Evolutionary conservation across 2,888 invertebrate species (phyloP).

Genomic region (Cryptus viduatorius): DNA sequence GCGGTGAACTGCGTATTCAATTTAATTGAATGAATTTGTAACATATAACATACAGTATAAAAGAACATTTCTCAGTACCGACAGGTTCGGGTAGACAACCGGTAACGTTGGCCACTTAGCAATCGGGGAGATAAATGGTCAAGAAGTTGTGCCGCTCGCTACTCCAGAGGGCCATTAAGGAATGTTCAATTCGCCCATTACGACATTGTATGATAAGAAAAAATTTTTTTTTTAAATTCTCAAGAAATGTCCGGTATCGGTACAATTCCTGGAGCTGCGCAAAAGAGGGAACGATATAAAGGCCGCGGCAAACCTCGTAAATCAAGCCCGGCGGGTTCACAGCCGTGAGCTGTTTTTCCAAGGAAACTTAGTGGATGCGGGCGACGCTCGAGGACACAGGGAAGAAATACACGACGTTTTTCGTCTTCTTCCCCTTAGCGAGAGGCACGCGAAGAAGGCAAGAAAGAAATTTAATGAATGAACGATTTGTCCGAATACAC

Average conservation of each 20-base stretch:
- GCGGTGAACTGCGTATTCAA: constrained; percentile 16
- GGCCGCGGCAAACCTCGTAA: constrained; percentile 37
- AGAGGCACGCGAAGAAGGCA: background rate
- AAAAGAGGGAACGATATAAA: constrained; percentile 12
- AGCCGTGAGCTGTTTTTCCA: constrained; percentile 28
- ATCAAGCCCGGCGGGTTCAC: constrained; percentile 42
- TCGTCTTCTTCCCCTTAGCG: background rate
- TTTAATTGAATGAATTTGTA: constrained; percentile 34
- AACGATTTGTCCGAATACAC: background rate
- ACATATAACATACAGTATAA: constrained; percentile 26
- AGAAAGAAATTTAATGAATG: background rate
- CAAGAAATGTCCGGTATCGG: background rate
- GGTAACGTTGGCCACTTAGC: constrained; percentile 18
- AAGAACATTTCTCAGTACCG: background rate
- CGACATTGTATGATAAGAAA: constrained; percentile 41
- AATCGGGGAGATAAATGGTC: constrained; percentile 29
- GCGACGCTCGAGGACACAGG: constrained; percentile 15
- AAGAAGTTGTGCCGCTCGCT: constrained; percentile 20
- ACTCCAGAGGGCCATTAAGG: constrained; percentile 32
- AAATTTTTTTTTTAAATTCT: constrained; percentile 18
- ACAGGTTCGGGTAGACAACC: background rate
- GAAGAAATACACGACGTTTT: constrained; percentile 7
- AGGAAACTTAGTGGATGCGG: background rate
- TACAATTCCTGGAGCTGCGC: constrained; percentile 16
- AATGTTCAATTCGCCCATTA: constrained; percentile 43